Evolutionary conservation across 1,140 invertebrate genomes (phyloP).

Genomic region (Caenorhabditis remanei): DNA sequence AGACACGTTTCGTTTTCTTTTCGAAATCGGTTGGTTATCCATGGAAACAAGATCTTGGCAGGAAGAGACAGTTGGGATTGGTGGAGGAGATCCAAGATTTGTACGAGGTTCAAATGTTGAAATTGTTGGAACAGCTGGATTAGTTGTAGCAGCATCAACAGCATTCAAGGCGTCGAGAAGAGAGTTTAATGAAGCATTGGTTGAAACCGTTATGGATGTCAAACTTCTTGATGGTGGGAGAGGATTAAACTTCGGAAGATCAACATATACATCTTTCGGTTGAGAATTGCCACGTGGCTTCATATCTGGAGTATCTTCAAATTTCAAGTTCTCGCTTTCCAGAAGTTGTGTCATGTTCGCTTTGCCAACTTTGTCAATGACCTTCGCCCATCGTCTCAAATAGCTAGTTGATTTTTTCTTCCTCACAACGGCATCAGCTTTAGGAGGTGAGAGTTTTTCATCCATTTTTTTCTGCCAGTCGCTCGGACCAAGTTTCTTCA

Average conservation of each 20-base stretch:
- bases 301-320: not conserved
- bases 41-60: no score
- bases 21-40: not conserved
- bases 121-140: not conserved
- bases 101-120: not conserved
- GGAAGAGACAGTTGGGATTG: not conserved
- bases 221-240: not conserved
- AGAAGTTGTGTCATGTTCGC: not conserved
- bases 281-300: not conserved
- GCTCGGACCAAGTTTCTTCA: slow-evolving; percentile 22
- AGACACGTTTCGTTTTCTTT: not conserved
- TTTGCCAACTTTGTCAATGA: not conserved
- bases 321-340: not conserved
- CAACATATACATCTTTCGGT: not conserved
- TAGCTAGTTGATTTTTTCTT: not conserved
- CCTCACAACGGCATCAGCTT: not conserved
- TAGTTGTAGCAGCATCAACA: not conserved
- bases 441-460: not conserved
- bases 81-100: not conserved
- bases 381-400: not conserved
- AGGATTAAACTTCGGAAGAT: not conserved
- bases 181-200: not conserved
- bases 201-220: not conserved
- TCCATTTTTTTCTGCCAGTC: slow-evolving; percentile 21
- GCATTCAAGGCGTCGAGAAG: not conserved